Evolutionary conservation across 2,113 vertebrate species (phyloP).

Genomic region (Trogon surrucura): DNA sequence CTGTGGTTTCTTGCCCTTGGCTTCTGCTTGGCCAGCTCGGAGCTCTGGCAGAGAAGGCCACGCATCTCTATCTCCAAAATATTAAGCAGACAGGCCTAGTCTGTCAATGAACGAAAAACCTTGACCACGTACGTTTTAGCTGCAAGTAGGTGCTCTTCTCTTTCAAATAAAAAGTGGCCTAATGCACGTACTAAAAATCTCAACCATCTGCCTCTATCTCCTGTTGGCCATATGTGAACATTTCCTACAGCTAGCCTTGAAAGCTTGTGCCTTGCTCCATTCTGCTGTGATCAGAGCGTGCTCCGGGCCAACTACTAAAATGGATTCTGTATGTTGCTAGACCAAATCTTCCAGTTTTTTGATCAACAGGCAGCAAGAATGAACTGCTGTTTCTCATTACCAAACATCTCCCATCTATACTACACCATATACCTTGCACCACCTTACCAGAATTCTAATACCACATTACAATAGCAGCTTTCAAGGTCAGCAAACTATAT

Average conservation of each 20-base stretch:
- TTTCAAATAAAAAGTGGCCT: neutral
- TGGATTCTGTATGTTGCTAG: neutral
- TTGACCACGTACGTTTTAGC: neutral
- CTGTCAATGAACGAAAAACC: neutral
- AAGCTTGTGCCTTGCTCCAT: neutral
- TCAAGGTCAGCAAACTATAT: neutral
- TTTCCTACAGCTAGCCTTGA: constrained; percentile 26
- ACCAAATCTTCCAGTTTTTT: constrained; percentile 5
- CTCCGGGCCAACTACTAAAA: neutral
- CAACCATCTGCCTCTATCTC: neutral
- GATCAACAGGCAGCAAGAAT: neutral
- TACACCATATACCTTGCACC: neutral
- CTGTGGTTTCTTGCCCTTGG: neutral
- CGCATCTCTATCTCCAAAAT: neutral
- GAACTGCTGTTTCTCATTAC: neutral
- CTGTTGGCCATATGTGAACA: constrained; percentile 55
- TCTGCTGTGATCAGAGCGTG: neutral
- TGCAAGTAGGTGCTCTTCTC: neutral
- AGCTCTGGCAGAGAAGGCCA: neutral
- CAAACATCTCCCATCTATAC: neutral
- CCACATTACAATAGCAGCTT: neutral
- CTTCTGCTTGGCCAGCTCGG: neutral
- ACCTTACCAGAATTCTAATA: neutral
- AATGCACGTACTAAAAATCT: neutral
- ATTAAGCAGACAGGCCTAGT: neutral